Conservation (phyloP, 2,888 invertebrate genomes). For the Lasius fuliginosus region DNA sequence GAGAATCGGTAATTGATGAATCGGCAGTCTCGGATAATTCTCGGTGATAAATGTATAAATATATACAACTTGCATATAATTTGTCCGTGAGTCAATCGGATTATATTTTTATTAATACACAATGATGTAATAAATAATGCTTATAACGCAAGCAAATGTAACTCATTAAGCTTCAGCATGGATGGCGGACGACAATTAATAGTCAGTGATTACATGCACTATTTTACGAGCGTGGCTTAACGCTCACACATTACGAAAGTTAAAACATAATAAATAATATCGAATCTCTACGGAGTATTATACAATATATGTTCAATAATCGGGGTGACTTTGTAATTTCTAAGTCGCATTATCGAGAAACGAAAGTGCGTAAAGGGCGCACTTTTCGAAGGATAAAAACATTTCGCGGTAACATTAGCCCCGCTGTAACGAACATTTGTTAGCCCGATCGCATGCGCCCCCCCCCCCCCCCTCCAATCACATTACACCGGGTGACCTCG, state of each 20-base stretch:
- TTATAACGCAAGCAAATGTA: slow-evolving; percentile 52
- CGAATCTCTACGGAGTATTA: background rate
- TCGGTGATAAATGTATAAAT: background rate
- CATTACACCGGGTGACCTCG: slow-evolving; percentile 75
- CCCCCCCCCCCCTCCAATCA: slow-evolving; percentile 72
- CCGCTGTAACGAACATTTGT: slow-evolving; percentile 41
- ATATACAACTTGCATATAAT: slow-evolving; percentile 1
- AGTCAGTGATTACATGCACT: slow-evolving; percentile 29
- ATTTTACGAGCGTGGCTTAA: slow-evolving; percentile 27
- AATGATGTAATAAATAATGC: slow-evolving; percentile 57
- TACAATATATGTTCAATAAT: background rate
- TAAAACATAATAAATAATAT: background rate
- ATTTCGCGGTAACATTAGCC: slow-evolving; percentile 26
- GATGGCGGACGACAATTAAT: slow-evolving; percentile 34
- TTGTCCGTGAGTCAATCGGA: slow-evolving; percentile 27
- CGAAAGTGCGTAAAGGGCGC: background rate
- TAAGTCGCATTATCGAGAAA: background rate
- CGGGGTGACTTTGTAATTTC: background rate
- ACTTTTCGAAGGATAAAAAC: background rate
- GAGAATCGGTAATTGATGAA: background rate
- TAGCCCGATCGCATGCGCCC: slow-evolving; percentile 72
- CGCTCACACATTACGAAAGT: background rate
- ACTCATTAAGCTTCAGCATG: slow-evolving; percentile 59
- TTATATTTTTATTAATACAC: slow-evolving; percentile 60
- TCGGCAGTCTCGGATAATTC: slow-evolving; percentile 11